Evolutionary conservation across 2,113 vertebrate species (phyloP).

Genomic region (Dromas ardeola): DNA sequence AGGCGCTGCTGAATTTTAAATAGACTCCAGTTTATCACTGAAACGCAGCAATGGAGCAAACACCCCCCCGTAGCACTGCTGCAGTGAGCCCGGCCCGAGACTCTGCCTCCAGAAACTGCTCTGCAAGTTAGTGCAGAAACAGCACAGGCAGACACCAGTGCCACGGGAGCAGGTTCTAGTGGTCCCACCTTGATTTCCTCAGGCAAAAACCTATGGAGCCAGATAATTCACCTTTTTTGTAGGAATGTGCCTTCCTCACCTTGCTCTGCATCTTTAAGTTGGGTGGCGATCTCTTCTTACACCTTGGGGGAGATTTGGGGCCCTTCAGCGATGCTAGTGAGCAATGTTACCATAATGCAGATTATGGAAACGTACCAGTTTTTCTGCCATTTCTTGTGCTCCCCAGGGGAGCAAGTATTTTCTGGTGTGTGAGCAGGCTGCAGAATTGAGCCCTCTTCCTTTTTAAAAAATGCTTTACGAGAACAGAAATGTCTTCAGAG

Average conservation of each 20-base stretch:
- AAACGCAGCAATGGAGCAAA: background rate
- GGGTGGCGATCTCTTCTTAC: fast-evolving
- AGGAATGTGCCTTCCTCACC: background rate
- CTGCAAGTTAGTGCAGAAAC: background rate
- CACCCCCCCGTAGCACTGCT: background rate
- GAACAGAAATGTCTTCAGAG: background rate
- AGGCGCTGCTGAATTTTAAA: background rate
- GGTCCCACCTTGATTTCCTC: background rate
- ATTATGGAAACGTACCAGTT: background rate
- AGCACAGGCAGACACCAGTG: fast-evolving
- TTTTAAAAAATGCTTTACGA: background rate
- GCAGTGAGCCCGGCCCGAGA: background rate
- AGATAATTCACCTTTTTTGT: background rate
- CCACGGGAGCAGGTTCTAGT: fast-evolving
- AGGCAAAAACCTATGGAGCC: background rate
- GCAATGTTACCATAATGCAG: background rate
- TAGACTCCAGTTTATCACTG: background rate
- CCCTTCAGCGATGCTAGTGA: background rate
- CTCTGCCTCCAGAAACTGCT: background rate
- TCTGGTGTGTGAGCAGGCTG: background rate
- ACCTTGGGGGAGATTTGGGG: background rate
- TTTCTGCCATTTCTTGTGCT: background rate
- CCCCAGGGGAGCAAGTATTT: background rate
- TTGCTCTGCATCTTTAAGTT: background rate
- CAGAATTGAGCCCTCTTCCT: background rate